Conservation (phyloP, 2,113 vertebrate genomes). For the Brachypteracias leptosomus region DNA sequence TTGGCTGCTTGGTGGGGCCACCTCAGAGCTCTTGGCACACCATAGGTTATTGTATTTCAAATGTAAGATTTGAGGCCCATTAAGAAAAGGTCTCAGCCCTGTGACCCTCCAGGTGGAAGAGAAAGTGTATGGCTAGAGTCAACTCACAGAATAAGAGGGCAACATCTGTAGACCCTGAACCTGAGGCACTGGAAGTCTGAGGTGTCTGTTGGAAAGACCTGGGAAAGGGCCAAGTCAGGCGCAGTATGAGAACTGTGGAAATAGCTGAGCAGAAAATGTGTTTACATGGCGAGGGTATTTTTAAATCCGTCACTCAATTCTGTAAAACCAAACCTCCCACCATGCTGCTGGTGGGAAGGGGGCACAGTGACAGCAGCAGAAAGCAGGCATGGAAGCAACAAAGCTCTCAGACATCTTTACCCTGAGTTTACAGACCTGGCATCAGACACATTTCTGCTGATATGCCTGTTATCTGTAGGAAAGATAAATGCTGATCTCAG, state of each 20-base stretch:
- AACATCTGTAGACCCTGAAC: not conserved
- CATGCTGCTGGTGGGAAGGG: not conserved
- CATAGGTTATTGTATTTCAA: not conserved
- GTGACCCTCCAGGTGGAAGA: not conserved
- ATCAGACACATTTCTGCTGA: not conserved
- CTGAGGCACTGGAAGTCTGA: not conserved
- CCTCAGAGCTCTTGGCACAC: not conserved
- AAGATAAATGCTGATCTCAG: not conserved
- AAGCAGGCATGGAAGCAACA: not conserved
- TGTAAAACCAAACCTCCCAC: conserved; percentile 13
- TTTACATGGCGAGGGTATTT: not conserved
- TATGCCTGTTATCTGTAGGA: not conserved
- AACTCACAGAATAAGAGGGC: not conserved
- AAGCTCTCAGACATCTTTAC: not conserved
- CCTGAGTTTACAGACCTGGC: not conserved
- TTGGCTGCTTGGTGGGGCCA: not conserved
- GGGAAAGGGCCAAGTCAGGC: not conserved
- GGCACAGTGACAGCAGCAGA: not conserved
- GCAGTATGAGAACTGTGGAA: not conserved
- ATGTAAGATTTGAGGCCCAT: not conserved
- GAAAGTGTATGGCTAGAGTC: not conserved
- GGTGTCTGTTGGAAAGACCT: not conserved
- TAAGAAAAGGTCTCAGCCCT: not conserved
- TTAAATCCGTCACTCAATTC: not conserved
- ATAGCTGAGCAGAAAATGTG: not conserved